Evolutionary conservation across 1,140 invertebrate species (phyloP).

Genomic region (Callitettix versicolor): DNA sequence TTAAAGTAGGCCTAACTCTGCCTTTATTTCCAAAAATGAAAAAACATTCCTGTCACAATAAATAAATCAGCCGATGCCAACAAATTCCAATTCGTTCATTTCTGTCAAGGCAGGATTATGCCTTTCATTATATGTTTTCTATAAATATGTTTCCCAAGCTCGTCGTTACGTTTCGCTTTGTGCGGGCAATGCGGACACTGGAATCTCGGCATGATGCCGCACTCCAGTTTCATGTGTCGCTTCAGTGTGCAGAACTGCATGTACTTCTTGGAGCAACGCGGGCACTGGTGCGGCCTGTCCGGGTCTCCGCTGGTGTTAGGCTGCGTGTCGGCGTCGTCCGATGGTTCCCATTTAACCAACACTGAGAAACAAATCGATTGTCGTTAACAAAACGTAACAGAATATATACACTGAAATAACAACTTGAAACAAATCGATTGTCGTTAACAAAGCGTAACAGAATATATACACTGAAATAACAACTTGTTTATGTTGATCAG

Average conservation of each 20-base stretch:
- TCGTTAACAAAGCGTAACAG: not conserved
- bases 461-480: not conserved
- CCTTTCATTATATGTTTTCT: slow-evolving; percentile 8
- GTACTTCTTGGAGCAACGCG: too few species aligned
- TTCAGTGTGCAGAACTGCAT: not conserved
- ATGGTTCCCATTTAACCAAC: not conserved
- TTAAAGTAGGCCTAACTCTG: too few species aligned
- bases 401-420: not conserved
- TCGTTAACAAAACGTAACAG: not conserved
- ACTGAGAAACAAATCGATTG: not conserved
- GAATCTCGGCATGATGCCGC: slow-evolving; percentile 6
- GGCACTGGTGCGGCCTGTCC: not conserved
- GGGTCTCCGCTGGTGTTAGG: not conserved
- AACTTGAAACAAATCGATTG: not conserved
- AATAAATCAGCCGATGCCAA: too few species aligned
- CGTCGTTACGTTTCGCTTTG: slow-evolving; percentile 36
- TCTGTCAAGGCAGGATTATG: too few species aligned
- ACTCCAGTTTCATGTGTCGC: slow-evolving; percentile 4
- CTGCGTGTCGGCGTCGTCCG: not conserved
- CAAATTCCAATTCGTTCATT: too few species aligned
- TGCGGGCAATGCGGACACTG: slow-evolving; percentile 5
- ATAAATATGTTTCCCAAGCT: slow-evolving; percentile 34
- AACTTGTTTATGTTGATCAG: not conserved
- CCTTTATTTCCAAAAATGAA: too few species aligned
- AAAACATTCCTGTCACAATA: too few species aligned